Evolutionary conservation across 2,888 invertebrate genomes (phyloP).

Genomic region (Tridacna gigas): DNA sequence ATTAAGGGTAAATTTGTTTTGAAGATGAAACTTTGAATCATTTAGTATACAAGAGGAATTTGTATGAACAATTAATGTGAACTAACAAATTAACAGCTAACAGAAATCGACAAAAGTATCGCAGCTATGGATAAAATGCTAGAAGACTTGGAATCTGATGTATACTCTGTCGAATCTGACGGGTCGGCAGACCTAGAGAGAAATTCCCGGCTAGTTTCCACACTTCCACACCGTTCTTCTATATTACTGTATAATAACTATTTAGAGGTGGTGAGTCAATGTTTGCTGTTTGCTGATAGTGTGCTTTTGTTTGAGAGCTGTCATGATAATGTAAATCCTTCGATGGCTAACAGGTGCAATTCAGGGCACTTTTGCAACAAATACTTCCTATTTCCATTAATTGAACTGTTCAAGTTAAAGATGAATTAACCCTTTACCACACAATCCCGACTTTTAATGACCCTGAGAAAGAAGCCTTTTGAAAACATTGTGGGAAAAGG

Average conservation of each 20-base stretch:
- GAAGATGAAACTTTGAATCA: no score
- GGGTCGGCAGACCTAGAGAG: conserved; percentile 38
- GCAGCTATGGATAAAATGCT: conserved; percentile 79
- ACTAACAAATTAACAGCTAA: conserved; percentile 64
- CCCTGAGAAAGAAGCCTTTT: neutral
- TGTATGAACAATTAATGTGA: no score
- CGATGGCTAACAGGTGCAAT: no score
- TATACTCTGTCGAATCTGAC: conserved; percentile 58
- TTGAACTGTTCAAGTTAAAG: neutral
- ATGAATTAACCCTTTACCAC: neutral
- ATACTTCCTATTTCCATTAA: no score
- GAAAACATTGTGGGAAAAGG: neutral
- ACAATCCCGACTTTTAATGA: neutral
- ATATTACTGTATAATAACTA: conserved; percentile 19
- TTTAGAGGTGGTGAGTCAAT: conserved; percentile 20
- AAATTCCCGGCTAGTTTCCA: neutral
- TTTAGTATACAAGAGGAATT: no score
- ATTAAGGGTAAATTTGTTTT: no score
- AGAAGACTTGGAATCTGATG: conserved; percentile 72
- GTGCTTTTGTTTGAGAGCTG: no score
- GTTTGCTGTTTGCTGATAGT: neutral
- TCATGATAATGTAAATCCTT: no score
- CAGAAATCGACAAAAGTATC: conserved; percentile 74
- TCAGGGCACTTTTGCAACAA: no score
- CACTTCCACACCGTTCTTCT: conserved; percentile 21